Conservation (phyloP, 2,113 vertebrate species). For the Chaetops frenatus region DNA sequence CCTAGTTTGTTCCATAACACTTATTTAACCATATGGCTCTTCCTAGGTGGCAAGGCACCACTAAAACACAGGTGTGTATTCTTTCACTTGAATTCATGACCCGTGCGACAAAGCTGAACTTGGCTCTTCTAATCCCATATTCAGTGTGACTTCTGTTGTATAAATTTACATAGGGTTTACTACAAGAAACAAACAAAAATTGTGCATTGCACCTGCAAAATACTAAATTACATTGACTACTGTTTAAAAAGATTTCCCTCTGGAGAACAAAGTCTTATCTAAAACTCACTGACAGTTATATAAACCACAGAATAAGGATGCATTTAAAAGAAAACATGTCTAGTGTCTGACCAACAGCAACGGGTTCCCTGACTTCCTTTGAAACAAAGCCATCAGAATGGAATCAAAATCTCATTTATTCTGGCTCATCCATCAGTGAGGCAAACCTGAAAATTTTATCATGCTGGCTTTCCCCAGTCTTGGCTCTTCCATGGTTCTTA, state of each 20-base stretch:
- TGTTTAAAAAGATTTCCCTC: not conserved
- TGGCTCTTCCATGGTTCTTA: not conserved
- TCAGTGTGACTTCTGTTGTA: not conserved
- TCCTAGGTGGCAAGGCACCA: conserved; percentile 18
- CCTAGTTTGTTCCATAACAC: not conserved
- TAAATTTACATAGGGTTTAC: not conserved
- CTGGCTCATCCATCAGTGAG: not conserved
- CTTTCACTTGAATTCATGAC: not conserved
- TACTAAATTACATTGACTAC: not conserved
- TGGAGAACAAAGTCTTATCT: not conserved
- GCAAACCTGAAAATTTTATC: not conserved
- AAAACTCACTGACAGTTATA: not conserved
- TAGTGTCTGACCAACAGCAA: not conserved
- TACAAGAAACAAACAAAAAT: not conserved
- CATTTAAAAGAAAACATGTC: not conserved
- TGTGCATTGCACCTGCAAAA: not conserved
- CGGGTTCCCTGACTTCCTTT: not conserved
- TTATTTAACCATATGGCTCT: conserved; percentile 31
- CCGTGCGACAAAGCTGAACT: not conserved
- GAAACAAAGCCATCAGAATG: not conserved
- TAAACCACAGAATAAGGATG: not conserved
- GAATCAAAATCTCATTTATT: not conserved
- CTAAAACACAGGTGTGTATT: not conserved
- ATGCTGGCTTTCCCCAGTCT: not conserved
- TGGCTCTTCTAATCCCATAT: not conserved